Evolutionary conservation across 2,888 invertebrate genomes (phyloP).

Genomic region (Alcis repandata): DNA sequence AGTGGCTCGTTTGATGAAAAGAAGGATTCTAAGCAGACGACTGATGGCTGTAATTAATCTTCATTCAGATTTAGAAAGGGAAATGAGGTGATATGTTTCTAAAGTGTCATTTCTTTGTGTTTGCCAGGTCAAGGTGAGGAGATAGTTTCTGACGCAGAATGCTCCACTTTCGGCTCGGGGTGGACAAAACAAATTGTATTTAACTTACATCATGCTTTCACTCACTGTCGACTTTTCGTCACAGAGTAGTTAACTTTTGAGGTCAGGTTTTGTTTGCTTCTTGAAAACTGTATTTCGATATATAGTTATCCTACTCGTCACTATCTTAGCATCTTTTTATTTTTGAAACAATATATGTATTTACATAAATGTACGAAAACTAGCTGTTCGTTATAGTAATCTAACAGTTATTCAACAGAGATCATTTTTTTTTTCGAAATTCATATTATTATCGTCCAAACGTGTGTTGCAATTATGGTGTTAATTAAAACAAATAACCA

Average conservation of each 20-base stretch:
- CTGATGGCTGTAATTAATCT: constrained; percentile 31
- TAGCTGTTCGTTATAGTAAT: too few species aligned
- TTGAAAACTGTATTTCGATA: too few species aligned
- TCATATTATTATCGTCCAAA: too few species aligned
- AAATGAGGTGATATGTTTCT: constrained; percentile 28
- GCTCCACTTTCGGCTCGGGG: constrained; percentile 17
- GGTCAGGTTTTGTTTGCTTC: neutral
- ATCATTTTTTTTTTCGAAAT: too few species aligned
- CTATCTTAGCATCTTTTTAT: too few species aligned
- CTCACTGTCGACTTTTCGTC: neutral
- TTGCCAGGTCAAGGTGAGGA: constrained; percentile 31
- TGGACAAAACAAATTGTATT: constrained; percentile 13
- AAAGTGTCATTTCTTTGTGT: constrained; percentile 21
- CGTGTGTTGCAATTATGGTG: too few species aligned
- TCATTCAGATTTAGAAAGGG: constrained; percentile 35
- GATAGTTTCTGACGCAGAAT: constrained; percentile 23
- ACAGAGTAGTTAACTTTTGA: neutral
- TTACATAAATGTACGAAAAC: too few species aligned
- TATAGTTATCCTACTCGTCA: too few species aligned
- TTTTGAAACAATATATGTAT: too few species aligned
- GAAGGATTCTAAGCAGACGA: constrained; percentile 23
- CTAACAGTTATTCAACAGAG: too few species aligned
- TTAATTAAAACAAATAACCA: too few species aligned
- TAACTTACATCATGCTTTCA: constrained; percentile 20
- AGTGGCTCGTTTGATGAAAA: constrained; percentile 33